These are phyloP conservation scores for Pasiphila rectangulata DNA, from an alignment of 2,888 invertebrate genomes.

Conservation along the genomic window DNA sequence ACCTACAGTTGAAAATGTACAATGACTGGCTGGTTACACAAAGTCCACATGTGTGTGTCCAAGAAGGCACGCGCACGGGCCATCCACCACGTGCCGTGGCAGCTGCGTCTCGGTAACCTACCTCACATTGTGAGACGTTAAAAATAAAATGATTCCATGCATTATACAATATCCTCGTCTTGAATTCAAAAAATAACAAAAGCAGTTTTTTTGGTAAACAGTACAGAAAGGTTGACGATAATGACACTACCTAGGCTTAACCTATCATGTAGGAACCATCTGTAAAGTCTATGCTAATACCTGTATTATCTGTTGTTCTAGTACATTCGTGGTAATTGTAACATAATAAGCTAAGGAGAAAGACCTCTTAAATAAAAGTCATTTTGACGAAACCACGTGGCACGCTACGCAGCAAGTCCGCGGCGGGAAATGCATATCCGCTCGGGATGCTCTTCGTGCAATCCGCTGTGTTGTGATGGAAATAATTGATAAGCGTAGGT, in stretches of 20 bases:
- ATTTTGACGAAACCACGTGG: constrained; percentile 22
- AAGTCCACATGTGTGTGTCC: constrained; percentile 17
- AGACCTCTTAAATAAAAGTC: no score
- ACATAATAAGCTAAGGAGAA: no score
- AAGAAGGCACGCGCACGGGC: constrained; percentile 25
- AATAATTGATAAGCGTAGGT: not conserved
- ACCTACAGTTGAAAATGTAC: not conserved
- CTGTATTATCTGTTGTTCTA: no score
- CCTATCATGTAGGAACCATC: no score
- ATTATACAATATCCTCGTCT: not conserved
- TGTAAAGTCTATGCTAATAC: no score
- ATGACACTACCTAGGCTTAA: not conserved
- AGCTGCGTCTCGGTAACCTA: constrained; percentile 28
- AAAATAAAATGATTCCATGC: constrained; percentile 4
- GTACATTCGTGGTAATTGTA: no score
- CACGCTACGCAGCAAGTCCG: constrained; percentile 5
- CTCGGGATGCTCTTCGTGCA: constrained; percentile 11
- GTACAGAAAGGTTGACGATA: not conserved
- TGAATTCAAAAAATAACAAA: constrained; percentile 1
- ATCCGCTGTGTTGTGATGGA: constrained; percentile 1
- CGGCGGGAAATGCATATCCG: constrained; percentile 31
- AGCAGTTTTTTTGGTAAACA: not conserved
- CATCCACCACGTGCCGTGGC: constrained; percentile 29
- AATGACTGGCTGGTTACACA: not conserved
- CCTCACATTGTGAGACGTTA: constrained; percentile 7